Conservation (phyloP, 92 coral and sea anemone genomes). For the Chrysogorgia sp. region DNA sequence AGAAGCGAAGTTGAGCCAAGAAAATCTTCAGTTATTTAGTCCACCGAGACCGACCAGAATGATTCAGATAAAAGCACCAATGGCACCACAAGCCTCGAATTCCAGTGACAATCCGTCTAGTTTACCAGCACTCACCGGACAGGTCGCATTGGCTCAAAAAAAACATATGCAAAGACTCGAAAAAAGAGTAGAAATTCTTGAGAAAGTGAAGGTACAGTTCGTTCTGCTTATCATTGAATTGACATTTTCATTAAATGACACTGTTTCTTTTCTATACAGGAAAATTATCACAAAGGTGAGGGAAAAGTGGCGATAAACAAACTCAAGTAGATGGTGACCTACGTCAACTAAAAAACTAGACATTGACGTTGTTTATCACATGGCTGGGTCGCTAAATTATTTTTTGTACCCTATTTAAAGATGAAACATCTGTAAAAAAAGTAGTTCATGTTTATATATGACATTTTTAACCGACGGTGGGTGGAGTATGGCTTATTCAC, state of each 20-base stretch:
- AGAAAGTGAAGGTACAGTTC: neutral
- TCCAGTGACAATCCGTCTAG: neutral
- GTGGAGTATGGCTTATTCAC: too few relatives aligned
- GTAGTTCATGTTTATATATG: too few relatives aligned
- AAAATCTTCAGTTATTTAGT: constrained; percentile 28
- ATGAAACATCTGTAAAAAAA: too few relatives aligned
- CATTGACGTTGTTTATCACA: too few relatives aligned
- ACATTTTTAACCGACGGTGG: too few relatives aligned
- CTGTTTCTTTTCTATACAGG: constrained; percentile 8
- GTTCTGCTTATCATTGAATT: neutral
- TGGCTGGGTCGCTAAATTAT: too few relatives aligned
- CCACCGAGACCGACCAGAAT: constrained; percentile 50
- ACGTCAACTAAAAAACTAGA: neutral
- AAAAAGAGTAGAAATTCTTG: constrained; percentile 58
- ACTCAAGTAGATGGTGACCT: neutral
- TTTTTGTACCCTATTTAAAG: too few relatives aligned
- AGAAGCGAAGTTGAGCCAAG: neutral
- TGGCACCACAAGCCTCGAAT: constrained; percentile 5
- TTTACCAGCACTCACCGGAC: constrained; percentile 77
- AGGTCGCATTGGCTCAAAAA: constrained; percentile 83
- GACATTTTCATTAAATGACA: neutral
- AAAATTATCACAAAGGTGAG: constrained; percentile 25
- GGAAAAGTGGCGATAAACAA: neutral
- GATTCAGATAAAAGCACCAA: constrained; percentile 15
- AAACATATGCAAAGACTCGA: constrained; percentile 66